Conservation (phyloP, 2,888 invertebrate genomes). For the Lathronympha strigana region DNA sequence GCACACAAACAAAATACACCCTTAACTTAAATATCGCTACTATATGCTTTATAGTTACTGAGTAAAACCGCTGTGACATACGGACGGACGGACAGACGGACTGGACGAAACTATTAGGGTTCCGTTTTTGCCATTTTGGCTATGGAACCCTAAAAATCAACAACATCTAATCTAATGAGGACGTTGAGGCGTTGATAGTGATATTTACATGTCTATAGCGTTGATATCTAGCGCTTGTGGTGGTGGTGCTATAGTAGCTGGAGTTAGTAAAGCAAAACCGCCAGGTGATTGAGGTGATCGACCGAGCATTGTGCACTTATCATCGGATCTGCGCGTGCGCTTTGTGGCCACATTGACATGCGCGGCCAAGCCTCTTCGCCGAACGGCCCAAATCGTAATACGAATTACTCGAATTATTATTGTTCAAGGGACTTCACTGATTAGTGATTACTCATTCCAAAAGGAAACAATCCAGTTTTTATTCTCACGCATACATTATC, state of each 20-base stretch:
- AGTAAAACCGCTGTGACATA: too few species aligned
- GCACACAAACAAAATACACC: too few species aligned
- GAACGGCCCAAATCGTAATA: slow-evolving; percentile 75
- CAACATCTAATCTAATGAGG: too few species aligned
- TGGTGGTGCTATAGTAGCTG: slow-evolving; percentile 42
- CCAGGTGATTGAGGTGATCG: slow-evolving; percentile 77
- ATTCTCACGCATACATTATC: neutral
- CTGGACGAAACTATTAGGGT: too few species aligned
- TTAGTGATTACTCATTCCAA: slow-evolving; percentile 61
- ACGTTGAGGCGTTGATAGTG: neutral
- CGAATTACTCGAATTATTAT: slow-evolving; percentile 66
- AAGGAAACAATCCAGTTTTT: slow-evolving; percentile 15
- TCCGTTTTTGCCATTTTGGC: too few species aligned
- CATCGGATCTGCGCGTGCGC: slow-evolving; percentile 70
- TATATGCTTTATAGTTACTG: too few species aligned
- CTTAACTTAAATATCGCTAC: too few species aligned
- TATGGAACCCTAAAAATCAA: too few species aligned
- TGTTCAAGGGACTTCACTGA: slow-evolving; percentile 59
- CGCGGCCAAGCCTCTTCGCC: slow-evolving; percentile 64
- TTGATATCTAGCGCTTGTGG: slow-evolving; percentile 21
- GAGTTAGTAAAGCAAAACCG: slow-evolving; percentile 50
- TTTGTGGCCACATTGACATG: slow-evolving; percentile 77
- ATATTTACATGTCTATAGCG: neutral
- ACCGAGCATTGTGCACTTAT: slow-evolving; percentile 76
- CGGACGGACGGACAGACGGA: too few species aligned